These are phyloP conservation scores for Drosophila ironensis DNA, from an alignment of 1,140 invertebrate species.

Conservation along the genomic window DNA sequence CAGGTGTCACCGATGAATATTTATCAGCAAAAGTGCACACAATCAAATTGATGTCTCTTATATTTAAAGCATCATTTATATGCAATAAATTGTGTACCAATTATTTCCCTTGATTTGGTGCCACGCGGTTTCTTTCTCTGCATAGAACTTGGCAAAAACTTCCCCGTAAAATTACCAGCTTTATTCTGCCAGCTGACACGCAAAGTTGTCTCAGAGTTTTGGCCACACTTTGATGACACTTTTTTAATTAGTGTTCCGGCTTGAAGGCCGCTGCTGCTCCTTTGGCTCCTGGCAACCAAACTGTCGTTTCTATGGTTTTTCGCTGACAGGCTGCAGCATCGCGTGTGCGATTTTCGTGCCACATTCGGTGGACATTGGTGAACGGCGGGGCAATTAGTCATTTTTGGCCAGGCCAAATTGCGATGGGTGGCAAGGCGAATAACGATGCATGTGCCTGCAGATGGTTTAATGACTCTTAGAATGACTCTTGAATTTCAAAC, in stretches of 20 bases:
- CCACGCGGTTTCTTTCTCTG: background rate
- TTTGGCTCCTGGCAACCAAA: conserved; percentile 41
- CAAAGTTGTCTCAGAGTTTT: conserved; percentile 26
- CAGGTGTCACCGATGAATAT: background rate
- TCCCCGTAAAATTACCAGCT: conserved; percentile 53
- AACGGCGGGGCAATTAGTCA: conserved; percentile 56
- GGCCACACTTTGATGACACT: conserved; percentile 76
- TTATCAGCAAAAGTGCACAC: too few relatives aligned
- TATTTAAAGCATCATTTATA: background rate
- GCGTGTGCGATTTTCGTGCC: conserved; percentile 46
- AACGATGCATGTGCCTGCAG: conserved; percentile 12
- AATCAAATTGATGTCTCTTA: too few relatives aligned
- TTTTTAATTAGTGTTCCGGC: conserved; percentile 67
- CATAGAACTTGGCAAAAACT: background rate
- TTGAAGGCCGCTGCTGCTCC: conserved; percentile 3
- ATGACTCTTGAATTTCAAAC: too few relatives aligned
- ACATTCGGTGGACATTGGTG: background rate
- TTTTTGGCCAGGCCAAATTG: conserved; percentile 10
- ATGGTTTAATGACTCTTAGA: background rate
- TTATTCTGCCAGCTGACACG: conserved; percentile 60
- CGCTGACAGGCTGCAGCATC: conserved; percentile 45
- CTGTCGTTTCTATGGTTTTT: conserved; percentile 42
- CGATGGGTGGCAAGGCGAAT: conserved; percentile 8
- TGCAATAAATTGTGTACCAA: background rate
- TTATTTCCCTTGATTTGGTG: too few relatives aligned